These are phyloP conservation scores for Pungitius pungitius DNA, from an alignment of 2,113 vertebrate species.

Conservation along the genomic window DNA sequence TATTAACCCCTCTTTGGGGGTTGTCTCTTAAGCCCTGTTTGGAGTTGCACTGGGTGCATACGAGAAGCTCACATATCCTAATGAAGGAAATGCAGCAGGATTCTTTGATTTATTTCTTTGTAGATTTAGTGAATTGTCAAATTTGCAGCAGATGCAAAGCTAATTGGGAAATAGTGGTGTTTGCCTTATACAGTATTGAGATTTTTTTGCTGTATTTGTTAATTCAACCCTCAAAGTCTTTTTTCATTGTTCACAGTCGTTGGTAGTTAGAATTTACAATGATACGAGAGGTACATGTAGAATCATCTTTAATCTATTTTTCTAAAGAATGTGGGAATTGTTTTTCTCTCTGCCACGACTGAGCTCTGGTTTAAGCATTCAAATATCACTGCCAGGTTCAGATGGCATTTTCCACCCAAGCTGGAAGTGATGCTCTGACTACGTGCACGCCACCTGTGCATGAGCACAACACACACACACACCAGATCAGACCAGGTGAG, in stretches of 20 bases:
- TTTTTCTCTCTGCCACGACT: not conserved
- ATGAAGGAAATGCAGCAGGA: not conserved
- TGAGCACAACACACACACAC: not conserved
- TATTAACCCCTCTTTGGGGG: not conserved
- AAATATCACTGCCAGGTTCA: not conserved
- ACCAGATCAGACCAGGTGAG: too few relatives aligned
- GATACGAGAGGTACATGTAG: not conserved
- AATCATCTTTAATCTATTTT: not conserved
- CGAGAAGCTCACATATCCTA: not conserved
- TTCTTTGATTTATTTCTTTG: not conserved
- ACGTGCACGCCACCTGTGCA: slow-evolving; percentile 5
- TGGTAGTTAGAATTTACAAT: not conserved
- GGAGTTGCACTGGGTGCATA: not conserved
- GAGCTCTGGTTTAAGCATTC: not conserved
- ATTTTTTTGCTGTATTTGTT: not conserved
- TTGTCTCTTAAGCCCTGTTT: not conserved
- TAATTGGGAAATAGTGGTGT: not conserved
- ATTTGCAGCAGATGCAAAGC: not conserved
- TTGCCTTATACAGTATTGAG: not conserved
- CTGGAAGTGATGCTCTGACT: slow-evolving; percentile 45
- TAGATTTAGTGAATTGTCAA: slow-evolving; percentile 5
- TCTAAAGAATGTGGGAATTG: not conserved
- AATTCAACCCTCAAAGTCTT: not conserved
- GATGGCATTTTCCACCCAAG: too few relatives aligned
- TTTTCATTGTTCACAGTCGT: not conserved